These are phyloP conservation scores for Nomada ferruginata DNA, from an alignment of 2,888 invertebrate species.

Conservation along the genomic window DNA sequence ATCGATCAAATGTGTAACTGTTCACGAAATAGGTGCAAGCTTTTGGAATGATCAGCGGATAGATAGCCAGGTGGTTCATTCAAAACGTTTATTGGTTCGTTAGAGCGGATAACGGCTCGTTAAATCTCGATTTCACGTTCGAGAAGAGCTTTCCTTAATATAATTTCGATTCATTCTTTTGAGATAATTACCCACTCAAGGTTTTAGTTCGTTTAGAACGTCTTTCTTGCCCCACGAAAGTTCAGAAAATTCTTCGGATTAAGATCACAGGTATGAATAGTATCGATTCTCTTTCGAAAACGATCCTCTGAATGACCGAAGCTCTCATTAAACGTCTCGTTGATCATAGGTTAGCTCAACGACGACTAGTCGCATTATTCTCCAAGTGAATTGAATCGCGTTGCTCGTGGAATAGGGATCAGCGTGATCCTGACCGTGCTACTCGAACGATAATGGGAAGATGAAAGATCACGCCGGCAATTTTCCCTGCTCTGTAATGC, in stretches of 20 bases:
- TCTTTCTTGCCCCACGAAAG: not conserved
- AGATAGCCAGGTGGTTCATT: slow-evolving; percentile 32
- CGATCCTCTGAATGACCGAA: slow-evolving; percentile 14
- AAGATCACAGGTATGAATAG: not conserved
- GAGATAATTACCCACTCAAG: too few species aligned
- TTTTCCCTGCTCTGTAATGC: slow-evolving; percentile 51
- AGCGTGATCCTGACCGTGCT: slow-evolving; percentile 58
- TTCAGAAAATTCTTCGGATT: not conserved
- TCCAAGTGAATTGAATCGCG: slow-evolving; percentile 36
- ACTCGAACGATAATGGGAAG: slow-evolving; percentile 57
- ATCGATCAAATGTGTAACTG: slow-evolving; percentile 9
- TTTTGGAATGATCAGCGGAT: slow-evolving; percentile 12
- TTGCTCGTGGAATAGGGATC: slow-evolving; percentile 35
- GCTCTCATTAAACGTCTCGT: slow-evolving; percentile 31
- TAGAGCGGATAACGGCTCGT: slow-evolving; percentile 9
- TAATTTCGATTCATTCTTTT: too few species aligned
- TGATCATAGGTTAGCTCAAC: slow-evolving; percentile 10
- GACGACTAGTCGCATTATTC: slow-evolving; percentile 33
- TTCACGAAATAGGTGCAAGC: slow-evolving; percentile 20
- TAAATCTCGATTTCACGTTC: not conserved
- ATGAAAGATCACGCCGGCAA: slow-evolving; percentile 61
- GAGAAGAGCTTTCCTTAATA: too few species aligned
- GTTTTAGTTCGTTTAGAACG: too few species aligned
- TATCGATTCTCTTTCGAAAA: slow-evolving; percentile 1
- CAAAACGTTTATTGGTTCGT: slow-evolving; percentile 16